Evolutionary conservation across 1,140 invertebrate species (phyloP).

Genomic region (Subanguina moxae): DNA sequence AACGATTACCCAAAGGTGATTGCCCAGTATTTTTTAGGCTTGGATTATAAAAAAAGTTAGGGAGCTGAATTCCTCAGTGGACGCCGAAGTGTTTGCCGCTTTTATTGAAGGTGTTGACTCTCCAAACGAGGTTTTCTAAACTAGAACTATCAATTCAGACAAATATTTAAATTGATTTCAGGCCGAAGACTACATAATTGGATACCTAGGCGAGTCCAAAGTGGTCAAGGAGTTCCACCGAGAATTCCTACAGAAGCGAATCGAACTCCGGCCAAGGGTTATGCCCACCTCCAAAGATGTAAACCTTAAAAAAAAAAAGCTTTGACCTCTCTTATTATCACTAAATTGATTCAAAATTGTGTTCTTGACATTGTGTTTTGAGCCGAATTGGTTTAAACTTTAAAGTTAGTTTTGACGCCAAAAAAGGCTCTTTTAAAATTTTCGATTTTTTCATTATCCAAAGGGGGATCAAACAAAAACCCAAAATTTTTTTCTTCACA

Average conservation of each 20-base stretch:
- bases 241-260: conserved; percentile 44
- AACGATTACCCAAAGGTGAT: too few relatives aligned
- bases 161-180: too few relatives aligned
- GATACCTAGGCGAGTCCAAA: conserved; percentile 45
- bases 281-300: conserved; percentile 34
- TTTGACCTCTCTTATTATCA: too few relatives aligned
- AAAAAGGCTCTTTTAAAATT: too few relatives aligned
- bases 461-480: too few relatives aligned
- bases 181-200: conserved; percentile 42
- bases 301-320: too few relatives aligned
- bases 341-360: too few relatives aligned
- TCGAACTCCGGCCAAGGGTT: conserved; percentile 38
- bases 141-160: too few relatives aligned
- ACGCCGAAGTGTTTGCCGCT: conserved; percentile 35
- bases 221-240: conserved; percentile 44
- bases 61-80: conserved; percentile 39
- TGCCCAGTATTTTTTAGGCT: conserved; percentile 23
- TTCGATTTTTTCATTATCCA: too few relatives aligned
- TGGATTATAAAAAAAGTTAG: conserved; percentile 39
- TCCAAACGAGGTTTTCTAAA: conserved; percentile 34
- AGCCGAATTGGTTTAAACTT: not conserved
- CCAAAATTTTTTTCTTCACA: too few relatives aligned
- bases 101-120: conserved; percentile 39
- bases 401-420: not conserved
- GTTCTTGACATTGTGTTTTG: too few relatives aligned